Percentiles rank a stretch among this genome's conserved stretches.
Evolutionary conservation across 2,888 invertebrate species (phyloP).

Genomic region (Monopis laevigella): DNA sequence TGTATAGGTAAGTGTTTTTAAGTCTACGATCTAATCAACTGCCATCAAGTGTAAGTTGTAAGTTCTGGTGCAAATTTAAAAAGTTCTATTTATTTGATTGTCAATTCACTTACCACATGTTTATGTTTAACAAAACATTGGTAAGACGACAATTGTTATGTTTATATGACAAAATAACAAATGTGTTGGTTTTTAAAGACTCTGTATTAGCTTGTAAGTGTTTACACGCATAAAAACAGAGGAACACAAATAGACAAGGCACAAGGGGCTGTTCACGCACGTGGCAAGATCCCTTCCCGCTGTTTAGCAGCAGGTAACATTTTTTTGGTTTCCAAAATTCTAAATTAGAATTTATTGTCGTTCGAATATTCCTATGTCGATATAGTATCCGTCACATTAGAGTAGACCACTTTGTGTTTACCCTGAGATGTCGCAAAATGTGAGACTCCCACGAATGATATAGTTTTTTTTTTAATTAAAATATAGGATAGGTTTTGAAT

Average conservation of each 20-base stretch:
- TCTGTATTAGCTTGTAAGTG: constrained; percentile 21
- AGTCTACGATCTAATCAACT: too few species aligned
- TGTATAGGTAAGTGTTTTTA: too few species aligned
- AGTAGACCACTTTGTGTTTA: neutral
- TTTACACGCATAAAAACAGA: constrained; percentile 20
- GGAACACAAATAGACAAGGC: constrained; percentile 9
- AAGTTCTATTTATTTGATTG: too few species aligned
- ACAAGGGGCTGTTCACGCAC: constrained; percentile 31
- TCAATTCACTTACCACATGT: too few species aligned
- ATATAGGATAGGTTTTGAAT: too few species aligned
- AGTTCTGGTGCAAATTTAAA: too few species aligned
- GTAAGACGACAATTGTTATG: neutral
- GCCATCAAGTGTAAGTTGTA: too few species aligned
- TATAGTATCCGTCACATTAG: constrained; percentile 3
- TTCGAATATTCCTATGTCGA: constrained; percentile 3
- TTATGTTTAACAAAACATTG: too few species aligned
- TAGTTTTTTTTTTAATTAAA: too few species aligned
- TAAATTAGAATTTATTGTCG: constrained; percentile 29
- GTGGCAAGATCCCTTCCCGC: constrained; percentile 61
- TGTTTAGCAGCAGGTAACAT: constrained; percentile 55
- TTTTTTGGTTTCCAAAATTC: constrained; percentile 40
- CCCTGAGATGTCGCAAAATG: neutral
- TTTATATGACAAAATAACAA: constrained; percentile 17
- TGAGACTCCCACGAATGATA: constrained; percentile 5
- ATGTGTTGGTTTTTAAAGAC: constrained; percentile 23